Conservation (phyloP, 2,888 invertebrate species). For the Tortricodes alternella region DNA sequence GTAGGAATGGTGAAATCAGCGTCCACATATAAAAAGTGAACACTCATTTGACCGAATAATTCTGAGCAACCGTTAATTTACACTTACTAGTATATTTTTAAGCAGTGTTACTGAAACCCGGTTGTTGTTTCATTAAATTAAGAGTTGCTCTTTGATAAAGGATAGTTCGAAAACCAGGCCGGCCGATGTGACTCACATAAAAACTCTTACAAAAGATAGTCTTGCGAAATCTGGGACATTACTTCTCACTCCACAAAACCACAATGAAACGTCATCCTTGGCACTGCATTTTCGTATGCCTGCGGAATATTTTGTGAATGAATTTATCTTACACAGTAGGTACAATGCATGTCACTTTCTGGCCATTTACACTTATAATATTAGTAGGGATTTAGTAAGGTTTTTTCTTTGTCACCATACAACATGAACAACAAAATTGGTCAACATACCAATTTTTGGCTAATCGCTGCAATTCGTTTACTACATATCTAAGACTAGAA, state of each 20-base stretch:
- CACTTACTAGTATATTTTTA: constrained; percentile 28
- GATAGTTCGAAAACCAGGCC: constrained; percentile 26
- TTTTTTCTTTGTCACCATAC: no score
- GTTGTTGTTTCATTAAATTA: constrained; percentile 20
- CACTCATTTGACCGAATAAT: constrained; percentile 18
- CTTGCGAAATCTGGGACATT: constrained; percentile 29
- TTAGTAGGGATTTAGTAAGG: no score
- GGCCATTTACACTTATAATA: no score
- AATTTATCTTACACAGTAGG: neutral
- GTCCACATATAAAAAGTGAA: constrained; percentile 10
- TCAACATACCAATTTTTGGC: no score
- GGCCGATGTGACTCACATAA: constrained; percentile 17
- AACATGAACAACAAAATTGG: neutral
- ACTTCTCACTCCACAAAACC: constrained; percentile 15
- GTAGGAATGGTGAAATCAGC: constrained; percentile 17
- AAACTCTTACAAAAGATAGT: constrained; percentile 28
- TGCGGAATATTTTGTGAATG: constrained; percentile 9
- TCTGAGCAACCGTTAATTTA: constrained; percentile 12
- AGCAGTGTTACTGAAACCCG: constrained; percentile 19
- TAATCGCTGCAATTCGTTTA: no score
- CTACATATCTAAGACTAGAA: no score
- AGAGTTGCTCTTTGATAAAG: constrained; percentile 19
- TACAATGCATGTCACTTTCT: no score
- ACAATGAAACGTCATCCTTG: constrained; percentile 27
- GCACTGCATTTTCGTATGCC: constrained; percentile 18